These are phyloP conservation scores for Mesoclemmys tuberculata DNA, from an alignment of 2,113 vertebrate species.

Conservation along the genomic window DNA sequence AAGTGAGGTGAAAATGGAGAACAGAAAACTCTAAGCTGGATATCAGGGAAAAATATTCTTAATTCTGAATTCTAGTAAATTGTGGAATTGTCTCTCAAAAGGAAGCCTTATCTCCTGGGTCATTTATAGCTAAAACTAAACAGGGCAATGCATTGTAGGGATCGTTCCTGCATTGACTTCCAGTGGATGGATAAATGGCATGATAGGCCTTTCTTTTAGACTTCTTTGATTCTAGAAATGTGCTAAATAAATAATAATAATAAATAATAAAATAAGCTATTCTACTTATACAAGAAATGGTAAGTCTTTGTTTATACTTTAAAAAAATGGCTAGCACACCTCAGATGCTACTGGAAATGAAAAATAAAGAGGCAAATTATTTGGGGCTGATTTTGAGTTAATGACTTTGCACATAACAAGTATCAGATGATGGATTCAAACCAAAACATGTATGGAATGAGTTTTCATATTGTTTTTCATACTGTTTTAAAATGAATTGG, in stretches of 20 bases:
- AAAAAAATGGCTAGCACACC: not conserved
- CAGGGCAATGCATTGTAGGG: conserved; percentile 21
- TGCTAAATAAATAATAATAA: too few species aligned
- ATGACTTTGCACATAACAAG: accelerated
- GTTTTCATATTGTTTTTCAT: not conserved
- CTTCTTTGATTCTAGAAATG: conserved; percentile 38
- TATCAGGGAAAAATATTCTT: conserved; percentile 12
- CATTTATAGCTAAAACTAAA: conserved; percentile 40
- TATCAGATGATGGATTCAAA: not conserved
- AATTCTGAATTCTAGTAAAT: conserved; percentile 7
- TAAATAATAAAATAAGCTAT: too few species aligned
- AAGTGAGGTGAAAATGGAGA: not conserved
- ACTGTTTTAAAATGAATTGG: not conserved
- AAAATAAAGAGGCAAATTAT: not conserved
- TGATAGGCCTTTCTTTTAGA: conserved; percentile 22
- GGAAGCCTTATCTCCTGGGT: conserved; percentile 25
- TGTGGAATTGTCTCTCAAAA: conserved; percentile 27
- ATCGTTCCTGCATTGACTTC: conserved; percentile 26
- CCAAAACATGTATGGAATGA: not conserved
- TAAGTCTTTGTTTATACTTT: not conserved
- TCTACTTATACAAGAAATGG: conserved; percentile 18
- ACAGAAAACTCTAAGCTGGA: not conserved
- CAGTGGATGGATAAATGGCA: not conserved
- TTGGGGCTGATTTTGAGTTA: not conserved
- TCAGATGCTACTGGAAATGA: not conserved